phyloP scores from a whole-genome alignment of 2,888 invertebrate genomes.

The Tenthredo scrophulariae region DNA sequence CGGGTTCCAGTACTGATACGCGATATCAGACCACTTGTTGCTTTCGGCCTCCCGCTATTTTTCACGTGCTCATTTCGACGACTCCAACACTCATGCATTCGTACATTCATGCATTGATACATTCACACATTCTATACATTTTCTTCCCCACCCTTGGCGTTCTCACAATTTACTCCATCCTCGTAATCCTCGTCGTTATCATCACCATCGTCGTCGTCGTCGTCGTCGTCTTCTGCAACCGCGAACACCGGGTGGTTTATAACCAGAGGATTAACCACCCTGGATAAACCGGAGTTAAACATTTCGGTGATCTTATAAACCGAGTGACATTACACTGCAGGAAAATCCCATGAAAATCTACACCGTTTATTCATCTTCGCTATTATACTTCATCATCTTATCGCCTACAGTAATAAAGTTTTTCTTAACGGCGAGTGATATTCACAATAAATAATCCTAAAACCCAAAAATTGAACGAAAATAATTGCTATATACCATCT shows the following conservation, averaged over 20 bases:
- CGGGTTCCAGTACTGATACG: constrained; percentile 69
- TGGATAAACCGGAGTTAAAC: neutral
- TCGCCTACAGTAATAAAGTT: neutral
- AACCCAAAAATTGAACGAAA: neutral
- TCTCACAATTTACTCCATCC: constrained; percentile 49
- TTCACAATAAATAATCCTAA: neutral
- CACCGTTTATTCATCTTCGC: neutral
- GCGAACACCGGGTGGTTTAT: constrained; percentile 22
- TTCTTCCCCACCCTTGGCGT: neutral
- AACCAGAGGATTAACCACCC: constrained; percentile 38
- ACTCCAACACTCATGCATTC: neutral
- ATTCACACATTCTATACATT: neutral
- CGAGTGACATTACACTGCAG: neutral
- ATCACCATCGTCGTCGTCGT: neutral
- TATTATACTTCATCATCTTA: too few relatives aligned
- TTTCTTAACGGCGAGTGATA: neutral
- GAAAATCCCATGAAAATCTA: constrained; percentile 4
- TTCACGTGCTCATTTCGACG: constrained; percentile 63
- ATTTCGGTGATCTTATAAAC: neutral
- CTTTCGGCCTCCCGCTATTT: constrained; percentile 63
- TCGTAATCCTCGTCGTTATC: neutral
- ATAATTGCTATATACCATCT: neutral
- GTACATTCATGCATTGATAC: neutral
- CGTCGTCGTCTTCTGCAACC: neutral
- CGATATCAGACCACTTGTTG: constrained; percentile 76